Evolutionary conservation across 2,113 vertebrate genomes (phyloP).

Genomic region (Diadophis punctatus): DNA sequence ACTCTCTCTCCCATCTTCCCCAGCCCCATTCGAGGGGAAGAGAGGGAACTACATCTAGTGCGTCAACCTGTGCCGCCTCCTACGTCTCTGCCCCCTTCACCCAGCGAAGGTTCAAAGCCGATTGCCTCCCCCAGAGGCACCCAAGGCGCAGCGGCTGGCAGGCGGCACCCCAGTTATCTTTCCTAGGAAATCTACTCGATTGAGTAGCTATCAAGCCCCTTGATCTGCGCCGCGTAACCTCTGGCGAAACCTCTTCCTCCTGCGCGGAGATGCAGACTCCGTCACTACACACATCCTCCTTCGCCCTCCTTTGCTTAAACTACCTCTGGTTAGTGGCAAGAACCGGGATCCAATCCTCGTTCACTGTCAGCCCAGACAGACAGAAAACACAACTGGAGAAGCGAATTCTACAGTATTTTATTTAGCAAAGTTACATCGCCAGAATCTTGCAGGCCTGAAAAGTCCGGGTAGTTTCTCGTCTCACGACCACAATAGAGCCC

Average conservation of each 20-base stretch:
- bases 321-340: not conserved
- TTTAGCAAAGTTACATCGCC: not conserved
- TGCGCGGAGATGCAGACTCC: not conserved
- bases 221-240: not conserved
- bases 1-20: not conserved
- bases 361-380: not conserved
- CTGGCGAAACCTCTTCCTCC: slow-evolving; percentile 3
- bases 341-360: not conserved
- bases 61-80: not conserved
- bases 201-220: not conserved
- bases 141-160: not conserved
- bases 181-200: slow-evolving; percentile 4
- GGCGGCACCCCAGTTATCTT: not conserved
- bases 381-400: not conserved
- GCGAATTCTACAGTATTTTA: not conserved
- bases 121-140: not conserved
- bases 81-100: not conserved
- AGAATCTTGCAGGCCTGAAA: not conserved
- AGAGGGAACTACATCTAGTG: not conserved
- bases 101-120: not conserved
- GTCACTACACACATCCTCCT: not conserved
- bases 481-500: not conserved
- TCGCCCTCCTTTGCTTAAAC: not conserved
- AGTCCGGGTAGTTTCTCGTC: not conserved
- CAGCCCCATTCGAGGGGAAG: not conserved